These are phyloP conservation scores for Drosophila yooni DNA, from an alignment of 2,888 invertebrate species.

Conservation along the genomic window DNA sequence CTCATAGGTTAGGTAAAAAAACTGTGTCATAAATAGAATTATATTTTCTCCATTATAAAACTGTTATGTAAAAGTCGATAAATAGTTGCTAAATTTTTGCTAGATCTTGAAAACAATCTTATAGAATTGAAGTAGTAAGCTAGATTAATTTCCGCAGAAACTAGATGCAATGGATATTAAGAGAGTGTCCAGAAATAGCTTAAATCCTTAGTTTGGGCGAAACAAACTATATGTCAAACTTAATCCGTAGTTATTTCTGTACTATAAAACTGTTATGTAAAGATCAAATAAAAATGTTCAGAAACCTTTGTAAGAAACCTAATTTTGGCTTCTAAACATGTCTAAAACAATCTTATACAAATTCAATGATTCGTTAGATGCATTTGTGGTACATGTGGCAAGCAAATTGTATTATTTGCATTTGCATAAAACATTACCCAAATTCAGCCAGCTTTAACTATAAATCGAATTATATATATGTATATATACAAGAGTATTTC, in stretches of 20 bases:
- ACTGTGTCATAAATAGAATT: neutral
- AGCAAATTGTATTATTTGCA: neutral
- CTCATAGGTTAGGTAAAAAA: neutral
- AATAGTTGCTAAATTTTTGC: neutral
- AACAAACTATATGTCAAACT: no score
- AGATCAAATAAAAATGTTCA: neutral
- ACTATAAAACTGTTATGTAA: neutral
- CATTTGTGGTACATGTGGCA: slow-evolving; percentile 4
- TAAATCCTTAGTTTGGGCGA: no score
- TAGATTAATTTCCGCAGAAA: no score
- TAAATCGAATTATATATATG: neutral
- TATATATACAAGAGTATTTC: slow-evolving; percentile 5
- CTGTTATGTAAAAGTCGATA: neutral
- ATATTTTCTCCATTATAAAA: neutral
- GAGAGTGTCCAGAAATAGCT: no score
- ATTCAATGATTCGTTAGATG: neutral
- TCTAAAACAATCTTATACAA: neutral
- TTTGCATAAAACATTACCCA: slow-evolving; percentile 1
- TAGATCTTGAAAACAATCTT: neutral
- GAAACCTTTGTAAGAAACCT: neutral
- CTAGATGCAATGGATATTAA: no score
- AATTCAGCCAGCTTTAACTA: slow-evolving; percentile 1
- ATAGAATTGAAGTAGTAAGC: neutral
- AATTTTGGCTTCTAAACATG: neutral
- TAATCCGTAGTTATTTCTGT: no score